Evolutionary conservation across 1,140 invertebrate genomes (phyloP), one percentile per base, ranked within the genome.

Genomic region (Thereuonema tuberculata): DNA sequence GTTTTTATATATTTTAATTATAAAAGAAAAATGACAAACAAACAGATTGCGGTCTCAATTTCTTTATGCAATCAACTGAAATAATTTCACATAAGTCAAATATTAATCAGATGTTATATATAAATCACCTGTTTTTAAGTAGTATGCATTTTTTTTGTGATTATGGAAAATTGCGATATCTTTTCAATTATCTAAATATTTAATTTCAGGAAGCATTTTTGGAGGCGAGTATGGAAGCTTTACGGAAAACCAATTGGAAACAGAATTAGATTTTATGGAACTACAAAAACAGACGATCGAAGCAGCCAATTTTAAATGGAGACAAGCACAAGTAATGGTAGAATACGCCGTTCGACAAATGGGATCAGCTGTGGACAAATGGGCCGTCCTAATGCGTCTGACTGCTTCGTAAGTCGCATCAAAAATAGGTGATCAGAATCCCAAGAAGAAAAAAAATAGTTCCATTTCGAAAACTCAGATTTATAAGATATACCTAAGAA

Each of bases 261-360:
- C 70, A 28, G 74, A 82, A 63, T 67, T 78, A 24, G 80, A 82
- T 60, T 67, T 74, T 43, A 60, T 80, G 29, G 64, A 76, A 21
- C 77, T 78, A 57, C 76, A 76, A 64, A 73, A 78, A 59, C 76
- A 80, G 46, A 64, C 76, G 24, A 72, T 81, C 12, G 68, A 72
- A 26, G 70, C 77, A 52, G 79, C 78, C 5, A 73, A 78, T 62
- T 78, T 78, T 67, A 79, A 79, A 65, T 80, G 80, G 80, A 70
- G 67, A 14, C 78, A 79, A 63, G 76, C 74, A 1, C 68, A 74
- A 29, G 69, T 77, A 5, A 71, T 80, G 56, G 67, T 80, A 2
- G 70, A 76, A 28, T 75, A 79, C 67, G 77, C 78, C 1, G 70
- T 69, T 28, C 72, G 70, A 28, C 78, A 80, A 68, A 65, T 81